Conservation (phyloP, 1,140 invertebrate genomes). For the Rhopalosiphum padi region DNA sequence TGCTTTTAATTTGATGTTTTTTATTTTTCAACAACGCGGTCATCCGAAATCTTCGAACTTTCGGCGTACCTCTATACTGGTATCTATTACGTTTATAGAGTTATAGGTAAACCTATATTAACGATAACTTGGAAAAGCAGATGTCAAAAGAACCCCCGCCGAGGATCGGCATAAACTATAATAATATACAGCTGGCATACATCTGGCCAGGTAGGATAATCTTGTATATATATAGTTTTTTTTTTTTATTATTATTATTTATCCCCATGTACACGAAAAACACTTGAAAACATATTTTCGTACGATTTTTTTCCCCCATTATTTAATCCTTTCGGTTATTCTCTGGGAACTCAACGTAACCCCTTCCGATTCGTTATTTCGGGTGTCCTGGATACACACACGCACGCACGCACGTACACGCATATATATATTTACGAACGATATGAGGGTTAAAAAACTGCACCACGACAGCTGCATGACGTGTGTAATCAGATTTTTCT, state of each 20-base stretch:
- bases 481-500: conserved; percentile 54
- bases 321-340: conserved; percentile 56
- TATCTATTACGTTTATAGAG: not conserved
- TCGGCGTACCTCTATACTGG: not conserved
- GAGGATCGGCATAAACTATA: conserved; percentile 27
- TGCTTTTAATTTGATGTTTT: not conserved
- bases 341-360: conserved; percentile 51
- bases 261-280: conserved; percentile 1
- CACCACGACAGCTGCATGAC: conserved; percentile 31
- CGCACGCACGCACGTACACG: not conserved
- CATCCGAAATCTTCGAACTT: not conserved
- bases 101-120: not conserved
- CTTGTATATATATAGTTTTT: conserved; percentile 22
- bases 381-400: conserved; percentile 15
- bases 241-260: not conserved
- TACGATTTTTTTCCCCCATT: conserved; percentile 49
- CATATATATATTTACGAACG: not conserved
- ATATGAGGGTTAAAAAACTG: conserved; percentile 43
- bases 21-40: not conserved
- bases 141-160: conserved; percentile 45
- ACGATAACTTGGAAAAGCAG: conserved; percentile 34
- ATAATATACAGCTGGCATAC: conserved; percentile 35
- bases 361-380: conserved; percentile 53
- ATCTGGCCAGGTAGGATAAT: conserved; percentile 50
- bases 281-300: conserved; percentile 57